Conservation (phyloP, 2,113 vertebrate species). For the Trochalopteron elliotii region DNA sequence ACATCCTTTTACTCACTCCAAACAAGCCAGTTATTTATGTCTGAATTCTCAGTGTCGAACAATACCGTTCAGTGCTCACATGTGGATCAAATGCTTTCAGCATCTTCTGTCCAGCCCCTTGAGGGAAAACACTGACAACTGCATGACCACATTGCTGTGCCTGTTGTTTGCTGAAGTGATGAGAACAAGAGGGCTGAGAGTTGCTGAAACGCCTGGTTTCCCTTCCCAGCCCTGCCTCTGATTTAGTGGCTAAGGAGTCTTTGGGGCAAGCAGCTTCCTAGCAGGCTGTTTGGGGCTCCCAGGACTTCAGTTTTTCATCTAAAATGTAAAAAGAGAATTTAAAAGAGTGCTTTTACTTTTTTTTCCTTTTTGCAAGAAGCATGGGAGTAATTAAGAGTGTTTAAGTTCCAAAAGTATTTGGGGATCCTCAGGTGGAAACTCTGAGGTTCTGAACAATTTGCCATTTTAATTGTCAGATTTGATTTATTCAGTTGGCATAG, state of each 20-base stretch:
- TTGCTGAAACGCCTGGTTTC: conserved; percentile 36
- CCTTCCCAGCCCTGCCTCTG: neutral
- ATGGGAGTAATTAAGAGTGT: neutral
- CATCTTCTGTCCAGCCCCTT: conserved; percentile 51
- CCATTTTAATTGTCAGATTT: conserved; percentile 41
- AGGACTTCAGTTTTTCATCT: neutral
- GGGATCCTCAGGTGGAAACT: conserved; percentile 33
- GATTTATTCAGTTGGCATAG: conserved; percentile 27
- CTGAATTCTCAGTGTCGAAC: conserved; percentile 39
- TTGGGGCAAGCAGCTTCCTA: neutral
- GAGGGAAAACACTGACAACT: conserved; percentile 41
- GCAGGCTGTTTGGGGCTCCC: neutral
- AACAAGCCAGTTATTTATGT: conserved; percentile 51
- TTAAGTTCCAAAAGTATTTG: conserved; percentile 3
- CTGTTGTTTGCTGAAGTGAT: conserved; percentile 44
- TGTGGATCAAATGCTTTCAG: conserved; percentile 55
- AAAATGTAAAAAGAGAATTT: neutral
- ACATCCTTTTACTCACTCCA: conserved; percentile 7
- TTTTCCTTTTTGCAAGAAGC: neutral
- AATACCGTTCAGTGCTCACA: conserved; percentile 8
- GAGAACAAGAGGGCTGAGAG: conserved; percentile 35
- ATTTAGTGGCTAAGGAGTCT: conserved; percentile 21
- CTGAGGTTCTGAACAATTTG: conserved; percentile 19
- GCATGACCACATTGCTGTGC: conserved; percentile 21
- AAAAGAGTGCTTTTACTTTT: neutral